Conservation (phyloP, 1,140 invertebrate genomes). For the Ericerus pela region DNA sequence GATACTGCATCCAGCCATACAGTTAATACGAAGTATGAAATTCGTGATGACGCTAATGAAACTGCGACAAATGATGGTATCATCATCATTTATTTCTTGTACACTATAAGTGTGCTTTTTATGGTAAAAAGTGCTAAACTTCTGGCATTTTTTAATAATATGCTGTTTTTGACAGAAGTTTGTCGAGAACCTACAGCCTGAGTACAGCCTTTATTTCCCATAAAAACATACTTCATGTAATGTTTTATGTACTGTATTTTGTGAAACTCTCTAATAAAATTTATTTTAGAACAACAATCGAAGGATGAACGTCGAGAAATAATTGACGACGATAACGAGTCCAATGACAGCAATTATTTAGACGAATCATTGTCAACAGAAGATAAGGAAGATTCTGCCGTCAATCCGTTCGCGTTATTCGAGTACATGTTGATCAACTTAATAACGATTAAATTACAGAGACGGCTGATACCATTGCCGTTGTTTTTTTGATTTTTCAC, state of each 20-base stretch:
- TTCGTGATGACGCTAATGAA: not conserved
- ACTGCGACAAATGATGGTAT: not conserved
- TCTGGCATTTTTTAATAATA: too few species aligned
- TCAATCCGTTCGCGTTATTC: not conserved
- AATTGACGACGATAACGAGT: not conserved
- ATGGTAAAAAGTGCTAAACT: too few species aligned
- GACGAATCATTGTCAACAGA: not conserved
- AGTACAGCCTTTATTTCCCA: too few species aligned
- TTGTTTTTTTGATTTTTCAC: not conserved
- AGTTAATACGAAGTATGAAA: not conserved
- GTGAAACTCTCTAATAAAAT: too few species aligned
- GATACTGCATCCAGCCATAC: not conserved
- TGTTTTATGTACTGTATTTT: too few species aligned
- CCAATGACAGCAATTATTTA: not conserved
- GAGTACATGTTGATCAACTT: not conserved
- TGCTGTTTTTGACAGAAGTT: too few species aligned
- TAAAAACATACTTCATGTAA: too few species aligned
- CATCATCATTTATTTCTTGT: too few species aligned
- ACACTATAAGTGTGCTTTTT: too few species aligned
- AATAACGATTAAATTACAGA: not conserved
- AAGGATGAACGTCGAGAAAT: not conserved
- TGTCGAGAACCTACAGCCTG: too few species aligned
- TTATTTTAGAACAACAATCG: not conserved
- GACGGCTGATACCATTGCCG: not conserved
- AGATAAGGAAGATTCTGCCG: not conserved